A percentile compares a stretch with the other conserved stretches of the same genome.
phyloP scores from a whole-genome alignment of 2,797 vertebrate species.

The Melopsittacus undulatus region DNA sequence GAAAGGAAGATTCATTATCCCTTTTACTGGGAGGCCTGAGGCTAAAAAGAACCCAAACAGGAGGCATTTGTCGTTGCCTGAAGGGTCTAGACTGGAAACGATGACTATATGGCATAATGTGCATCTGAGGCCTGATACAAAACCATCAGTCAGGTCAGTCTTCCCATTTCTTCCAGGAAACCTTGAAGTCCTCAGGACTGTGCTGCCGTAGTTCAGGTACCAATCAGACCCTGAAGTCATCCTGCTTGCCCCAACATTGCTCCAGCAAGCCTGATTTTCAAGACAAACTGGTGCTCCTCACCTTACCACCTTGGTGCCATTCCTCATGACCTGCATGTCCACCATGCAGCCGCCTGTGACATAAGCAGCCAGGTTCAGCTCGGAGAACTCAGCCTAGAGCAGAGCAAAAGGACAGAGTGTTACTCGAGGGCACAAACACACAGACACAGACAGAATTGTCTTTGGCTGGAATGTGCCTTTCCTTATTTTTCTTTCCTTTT shows the following conservation, averaged over 20 bases:
- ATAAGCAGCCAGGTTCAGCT: slow-evolving; percentile 93
- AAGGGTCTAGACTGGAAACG: background rate
- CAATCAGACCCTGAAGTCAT: background rate
- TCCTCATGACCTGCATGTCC: slow-evolving; percentile 92
- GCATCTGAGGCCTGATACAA: background rate
- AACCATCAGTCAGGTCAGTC: background rate
- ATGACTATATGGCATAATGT: background rate
- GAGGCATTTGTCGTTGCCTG: background rate
- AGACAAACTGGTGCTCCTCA: slow-evolving; percentile 65
- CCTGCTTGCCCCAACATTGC: background rate
- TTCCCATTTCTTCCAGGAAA: background rate
- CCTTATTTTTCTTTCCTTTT: background rate
- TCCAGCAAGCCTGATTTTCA: background rate
- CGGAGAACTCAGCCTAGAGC: slow-evolving; percentile 92
- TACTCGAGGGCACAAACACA: background rate
- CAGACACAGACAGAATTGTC: background rate
- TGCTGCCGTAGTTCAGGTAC: background rate
- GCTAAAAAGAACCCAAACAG: background rate
- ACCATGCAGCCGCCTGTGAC: slow-evolving; percentile 91
- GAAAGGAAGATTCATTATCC: background rate
- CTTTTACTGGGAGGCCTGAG: background rate
- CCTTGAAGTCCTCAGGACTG: background rate
- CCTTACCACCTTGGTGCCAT: slow-evolving; percentile 92
- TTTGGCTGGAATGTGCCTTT: background rate
- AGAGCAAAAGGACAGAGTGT: slow-evolving; percentile 23